Conservation (phyloP, 2,113 vertebrate genomes). For the Tachysurus vachellii region DNA sequence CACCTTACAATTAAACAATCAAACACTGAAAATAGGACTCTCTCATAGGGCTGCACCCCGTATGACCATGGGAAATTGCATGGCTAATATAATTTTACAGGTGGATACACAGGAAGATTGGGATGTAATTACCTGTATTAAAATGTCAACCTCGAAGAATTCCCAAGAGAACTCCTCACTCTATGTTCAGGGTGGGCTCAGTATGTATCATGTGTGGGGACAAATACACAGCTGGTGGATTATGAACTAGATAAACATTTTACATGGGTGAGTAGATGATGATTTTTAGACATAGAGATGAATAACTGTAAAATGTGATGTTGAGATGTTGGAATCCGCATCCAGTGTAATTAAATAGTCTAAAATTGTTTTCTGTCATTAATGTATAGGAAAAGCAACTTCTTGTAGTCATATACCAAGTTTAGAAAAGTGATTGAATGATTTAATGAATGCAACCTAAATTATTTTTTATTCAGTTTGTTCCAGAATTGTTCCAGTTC, state of each 20-base stretch:
- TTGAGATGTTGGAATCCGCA: slow-evolving; percentile 41
- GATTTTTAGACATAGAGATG: slow-evolving; percentile 38
- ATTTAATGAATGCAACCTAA: no score
- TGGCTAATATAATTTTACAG: slow-evolving; percentile 60
- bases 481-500: background rate
- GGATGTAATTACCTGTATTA: slow-evolving; percentile 58
- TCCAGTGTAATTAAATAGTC: slow-evolving; percentile 45
- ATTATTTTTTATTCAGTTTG: background rate
- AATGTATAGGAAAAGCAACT: slow-evolving; percentile 6
- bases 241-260: slow-evolving; percentile 43
- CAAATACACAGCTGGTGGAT: slow-evolving; percentile 52
- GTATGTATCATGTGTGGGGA: slow-evolving; percentile 41
- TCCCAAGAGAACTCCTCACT: slow-evolving; percentile 47
- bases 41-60: slow-evolving; percentile 34
- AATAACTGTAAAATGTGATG: slow-evolving; percentile 29
- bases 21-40: slow-evolving; percentile 46
- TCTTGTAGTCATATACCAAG: slow-evolving; percentile 3
- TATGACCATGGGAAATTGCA: slow-evolving; percentile 55
- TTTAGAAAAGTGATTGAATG: background rate
- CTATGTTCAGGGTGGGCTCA: slow-evolving; percentile 29
- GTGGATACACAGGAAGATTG: slow-evolving; percentile 57
- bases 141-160: slow-evolving; percentile 48
- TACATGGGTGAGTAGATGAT: slow-evolving; percentile 32
- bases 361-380: slow-evolving; percentile 42
- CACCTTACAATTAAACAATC: slow-evolving; percentile 50